Base-by-base conservation (phyloP, 2,797 vertebrate genomes). In the Gouania willdenowi region DNA sequence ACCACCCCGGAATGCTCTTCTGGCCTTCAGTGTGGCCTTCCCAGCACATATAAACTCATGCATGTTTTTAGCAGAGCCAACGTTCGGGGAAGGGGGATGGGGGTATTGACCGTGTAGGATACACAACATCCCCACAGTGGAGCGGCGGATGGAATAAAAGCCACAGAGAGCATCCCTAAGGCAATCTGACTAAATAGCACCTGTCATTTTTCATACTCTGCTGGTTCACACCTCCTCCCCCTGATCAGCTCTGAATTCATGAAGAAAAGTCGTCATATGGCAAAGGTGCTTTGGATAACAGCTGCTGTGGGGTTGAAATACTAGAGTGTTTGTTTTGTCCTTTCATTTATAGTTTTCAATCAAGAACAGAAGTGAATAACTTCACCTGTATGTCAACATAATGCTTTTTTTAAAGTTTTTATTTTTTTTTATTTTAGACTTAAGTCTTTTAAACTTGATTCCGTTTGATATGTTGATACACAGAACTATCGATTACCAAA, bases 21-120 rank as follows among this genome's bases (percentile, higher is more conserved):
- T 73, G 77, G 67, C 79, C 74, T 77, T 68, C 42, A 37, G 62
- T 66, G 73, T 66, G 40, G 11, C 65, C 61, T 76, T 71, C 60
- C 42, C 33, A 56, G 56, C 78, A 71, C 78, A 55, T 69, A 68
- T 69, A 68, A 61, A 62, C 82, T 89, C 86, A 87, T 89, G 74
- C 84, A 88, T 86, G 81, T 88, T 89, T 89, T 84, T 90, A 70
- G 66, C 49, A 71, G 51, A 51, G 43, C 41, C 77, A 59, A 66
- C 62, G 79, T 78, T 71, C 3, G n/a, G 69, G 48, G 61, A 67
- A 20, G 39, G 45, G 51, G 45, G 53, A 34, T 14, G 35, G 42
- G 40, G 28, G 42, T 84, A 87, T 89, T 81, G 83, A 87, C 82
- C 54, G 62, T 84, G 71, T 70, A 78, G 61, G 75, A 75, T 68